A percentile compares a stretch with the other conserved stretches of the same genome.
These are phyloP conservation scores for Myopa testacea DNA, from an alignment of 2,888 invertebrate genomes.

Conservation along the genomic window DNA sequence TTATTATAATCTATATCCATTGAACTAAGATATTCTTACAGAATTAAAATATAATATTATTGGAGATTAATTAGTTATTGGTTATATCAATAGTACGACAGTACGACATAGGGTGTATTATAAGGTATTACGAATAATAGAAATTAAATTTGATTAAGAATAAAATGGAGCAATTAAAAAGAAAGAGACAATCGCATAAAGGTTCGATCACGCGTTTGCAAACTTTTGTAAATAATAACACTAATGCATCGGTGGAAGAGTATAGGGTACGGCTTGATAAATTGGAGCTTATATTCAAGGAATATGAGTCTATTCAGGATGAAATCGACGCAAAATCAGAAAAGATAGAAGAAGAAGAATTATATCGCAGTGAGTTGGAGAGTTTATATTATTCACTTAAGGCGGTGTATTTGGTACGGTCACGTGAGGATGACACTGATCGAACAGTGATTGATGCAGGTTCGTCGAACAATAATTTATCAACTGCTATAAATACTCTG, in stretches of 20 bases:
- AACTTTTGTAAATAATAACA: neutral
- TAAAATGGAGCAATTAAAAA: neutral
- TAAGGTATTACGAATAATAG: too few species aligned
- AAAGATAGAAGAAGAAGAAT: neutral
- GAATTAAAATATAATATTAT: too few species aligned
- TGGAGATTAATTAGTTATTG: too few species aligned
- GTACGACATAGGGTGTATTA: too few species aligned
- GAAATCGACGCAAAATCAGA: neutral
- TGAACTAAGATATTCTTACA: too few species aligned
- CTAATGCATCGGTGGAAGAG: neutral
- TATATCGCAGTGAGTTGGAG: constrained; percentile 17
- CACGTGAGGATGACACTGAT: neutral
- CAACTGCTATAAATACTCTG: constrained; percentile 12
- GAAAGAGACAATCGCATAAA: neutral
- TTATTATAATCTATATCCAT: too few species aligned
- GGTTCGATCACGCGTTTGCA: neutral
- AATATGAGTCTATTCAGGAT: neutral
- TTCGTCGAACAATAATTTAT: neutral
- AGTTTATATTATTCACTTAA: constrained; percentile 24
- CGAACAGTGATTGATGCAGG: neutral
- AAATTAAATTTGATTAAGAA: too few species aligned
- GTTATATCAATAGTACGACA: too few species aligned
- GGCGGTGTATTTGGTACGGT: neutral
- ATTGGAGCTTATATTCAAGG: neutral
- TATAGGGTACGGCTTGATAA: neutral